Evolutionary conservation across 2,797 vertebrate species (phyloP), one percentile per base, ranked within the genome.

Genomic region (Halcyon chelicuti): DNA sequence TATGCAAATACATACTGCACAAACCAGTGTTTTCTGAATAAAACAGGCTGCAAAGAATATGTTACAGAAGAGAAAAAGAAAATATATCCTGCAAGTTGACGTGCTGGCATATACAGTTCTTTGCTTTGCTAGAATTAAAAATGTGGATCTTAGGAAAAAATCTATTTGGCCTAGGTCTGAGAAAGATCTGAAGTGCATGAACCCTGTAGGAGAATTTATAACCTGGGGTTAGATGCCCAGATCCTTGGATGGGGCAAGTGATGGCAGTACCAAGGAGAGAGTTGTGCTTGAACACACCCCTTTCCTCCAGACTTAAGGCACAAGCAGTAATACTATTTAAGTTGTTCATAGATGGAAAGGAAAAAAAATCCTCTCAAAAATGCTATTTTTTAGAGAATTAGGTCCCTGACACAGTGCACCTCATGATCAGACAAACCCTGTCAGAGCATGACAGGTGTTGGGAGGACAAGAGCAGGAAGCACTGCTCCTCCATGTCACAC

Each of bases 1-100:
- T 42, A 28, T 65, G n/a, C 78, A 90, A 94, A 97, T 26, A 40
- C n/a, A 16, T 90, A 37, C 60, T 76, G 25, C 10, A 93, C 19
- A 75, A 60, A 86, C 3, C 20, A 88, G 7, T n/a, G 9, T 40
- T 72, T 44, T 39, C 42, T 6, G 3, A 77, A 58, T n/a, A 78
- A 87, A 89, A 58, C 6, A 75, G n/a, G n/a, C n/a, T 61, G 40
- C 25, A 86, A 81, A 95, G 13, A 39, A 23, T 52, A 82, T 51
- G 5, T 84, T 91, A 62, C 29, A 75, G 33, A 54, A 79, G 49
- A 80, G 19, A 23, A 16, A 68, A 78, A 58, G 15, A 72, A 70
- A 37, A 18, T 9, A 9, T 18, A 60, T 18, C 35, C 49, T 77
- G 14, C 7, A 74, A 37, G 17, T 66, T 77, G 28, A 22, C 26